Percentiles rank a stretch among this genome's conserved stretches.
Conservation (phyloP, 2,888 invertebrate genomes). For the Stenichneumon culpator region DNA sequence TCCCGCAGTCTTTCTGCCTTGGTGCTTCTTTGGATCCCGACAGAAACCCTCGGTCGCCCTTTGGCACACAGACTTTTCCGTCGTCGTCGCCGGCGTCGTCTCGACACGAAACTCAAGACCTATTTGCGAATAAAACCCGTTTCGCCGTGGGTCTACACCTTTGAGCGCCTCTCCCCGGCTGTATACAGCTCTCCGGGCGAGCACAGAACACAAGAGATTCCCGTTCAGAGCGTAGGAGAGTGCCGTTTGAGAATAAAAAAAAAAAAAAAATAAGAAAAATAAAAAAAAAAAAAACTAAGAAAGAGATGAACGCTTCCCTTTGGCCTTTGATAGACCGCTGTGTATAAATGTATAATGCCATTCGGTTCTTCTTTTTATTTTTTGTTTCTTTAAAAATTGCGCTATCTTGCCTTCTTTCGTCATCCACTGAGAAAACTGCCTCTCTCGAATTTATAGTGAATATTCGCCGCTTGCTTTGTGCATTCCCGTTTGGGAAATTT, state of each 20-base stretch:
- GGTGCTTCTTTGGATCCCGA: conserved; percentile 3
- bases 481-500: not conserved
- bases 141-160: conserved; percentile 28
- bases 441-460: too few relatives aligned
- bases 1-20: not conserved
- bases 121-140: conserved; percentile 27
- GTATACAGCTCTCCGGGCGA: not conserved
- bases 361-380: not conserved
- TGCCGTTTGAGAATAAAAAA: conserved; percentile 24
- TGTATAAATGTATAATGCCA: too few relatives aligned
- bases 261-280: conserved; percentile 9
- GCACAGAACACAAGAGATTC: conserved; percentile 21
- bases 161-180: conserved; percentile 25
- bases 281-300: conserved; percentile 16
- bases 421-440: too few relatives aligned
- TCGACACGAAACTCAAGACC: conserved; percentile 15
- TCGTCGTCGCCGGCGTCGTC: conserved; percentile 1
- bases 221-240: not conserved
- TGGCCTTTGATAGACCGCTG: conserved; percentile 36
- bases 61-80: conserved; percentile 7
- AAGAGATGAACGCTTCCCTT: conserved; percentile 19
- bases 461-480: not conserved
- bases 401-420: too few relatives aligned
- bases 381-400: not conserved
- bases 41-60: not conserved